phyloP scores from a whole-genome alignment of 1,140 invertebrate species.

The Oedothorax gibbosus region DNA sequence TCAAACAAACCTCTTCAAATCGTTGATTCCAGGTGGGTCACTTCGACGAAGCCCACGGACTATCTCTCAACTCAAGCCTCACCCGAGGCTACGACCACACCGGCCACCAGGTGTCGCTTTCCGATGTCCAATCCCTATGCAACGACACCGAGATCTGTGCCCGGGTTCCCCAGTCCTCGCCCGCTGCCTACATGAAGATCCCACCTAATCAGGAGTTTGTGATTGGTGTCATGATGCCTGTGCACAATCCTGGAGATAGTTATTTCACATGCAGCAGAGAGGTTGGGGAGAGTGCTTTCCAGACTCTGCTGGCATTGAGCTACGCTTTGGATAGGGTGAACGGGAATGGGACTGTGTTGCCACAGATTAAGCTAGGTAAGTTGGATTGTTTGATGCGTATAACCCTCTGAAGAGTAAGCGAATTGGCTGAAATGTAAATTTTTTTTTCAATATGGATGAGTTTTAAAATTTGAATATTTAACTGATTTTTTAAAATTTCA shows the following conservation, averaged over 20 bases:
- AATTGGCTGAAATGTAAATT: background rate
- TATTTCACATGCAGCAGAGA: constrained; percentile 65
- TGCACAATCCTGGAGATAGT: constrained; percentile 63
- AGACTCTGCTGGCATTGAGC: constrained; percentile 64
- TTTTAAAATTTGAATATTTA: no score
- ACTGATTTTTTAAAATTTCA: no score
- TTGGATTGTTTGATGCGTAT: background rate
- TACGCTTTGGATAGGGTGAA: constrained; percentile 65
- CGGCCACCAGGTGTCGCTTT: constrained; percentile 58
- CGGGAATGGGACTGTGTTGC: constrained; percentile 60
- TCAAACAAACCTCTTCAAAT: no score
- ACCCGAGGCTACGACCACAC: constrained; percentile 62
- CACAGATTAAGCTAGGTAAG: constrained; percentile 64
- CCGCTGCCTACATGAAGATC: constrained; percentile 59
- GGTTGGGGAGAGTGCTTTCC: constrained; percentile 62
- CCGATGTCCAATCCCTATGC: constrained; percentile 63
- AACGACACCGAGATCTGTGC: constrained; percentile 34
- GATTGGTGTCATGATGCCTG: constrained; percentile 64
- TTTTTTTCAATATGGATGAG: background rate
- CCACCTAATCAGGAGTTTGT: constrained; percentile 63
- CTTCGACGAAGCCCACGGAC: constrained; percentile 61
- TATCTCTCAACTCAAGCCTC: constrained; percentile 60
- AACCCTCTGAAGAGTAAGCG: background rate
- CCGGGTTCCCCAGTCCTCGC: background rate
- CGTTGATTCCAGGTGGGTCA: constrained; percentile 40